phyloP scores from a whole-genome alignment of 2,888 invertebrate genomes.

The Laothoe populi region DNA sequence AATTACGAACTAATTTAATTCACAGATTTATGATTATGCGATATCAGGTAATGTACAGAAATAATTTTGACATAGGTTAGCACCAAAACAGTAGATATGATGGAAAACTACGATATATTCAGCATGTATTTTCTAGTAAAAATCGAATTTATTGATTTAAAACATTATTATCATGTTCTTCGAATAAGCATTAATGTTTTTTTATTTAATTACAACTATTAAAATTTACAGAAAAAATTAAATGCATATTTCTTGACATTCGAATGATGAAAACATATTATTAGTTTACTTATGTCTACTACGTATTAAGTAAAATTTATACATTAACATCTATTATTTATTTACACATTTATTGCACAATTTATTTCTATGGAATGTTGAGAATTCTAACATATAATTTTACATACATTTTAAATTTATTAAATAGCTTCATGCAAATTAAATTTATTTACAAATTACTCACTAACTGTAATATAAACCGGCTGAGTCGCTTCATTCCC shows the following conservation, averaged over 20 bases:
- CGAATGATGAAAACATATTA: neutral
- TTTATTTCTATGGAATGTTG: conserved; percentile 76
- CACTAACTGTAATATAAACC: neutral
- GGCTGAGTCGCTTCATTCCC: conserved; percentile 19
- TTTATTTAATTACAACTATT: neutral
- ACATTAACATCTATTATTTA: conserved; percentile 32
- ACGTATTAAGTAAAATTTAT: conserved; percentile 21
- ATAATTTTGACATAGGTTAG: conserved; percentile 50
- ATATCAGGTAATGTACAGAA: conserved; percentile 37
- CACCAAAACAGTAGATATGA: conserved; percentile 74
- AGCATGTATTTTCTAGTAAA: conserved; percentile 25
- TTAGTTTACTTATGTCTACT: neutral
- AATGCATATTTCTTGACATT: neutral
- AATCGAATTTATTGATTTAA: conserved; percentile 25
- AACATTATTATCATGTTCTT: neutral
- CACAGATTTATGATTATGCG: conserved; percentile 16
- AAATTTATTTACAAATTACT: conserved; percentile 14
- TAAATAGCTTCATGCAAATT: conserved; percentile 31
- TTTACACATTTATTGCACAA: conserved; percentile 39
- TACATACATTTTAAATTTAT: conserved; percentile 15
- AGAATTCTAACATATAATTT: conserved; percentile 46
- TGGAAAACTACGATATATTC: conserved; percentile 34
- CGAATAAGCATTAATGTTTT: conserved; percentile 1
- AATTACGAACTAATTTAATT: conserved; percentile 50
- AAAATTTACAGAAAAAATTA: conserved; percentile 4